A percentile compares a stretch with the other conserved stretches of the same genome.
phyloP scores from a whole-genome alignment of 2,113 vertebrate genomes.

The Sapajus apella region DNA sequence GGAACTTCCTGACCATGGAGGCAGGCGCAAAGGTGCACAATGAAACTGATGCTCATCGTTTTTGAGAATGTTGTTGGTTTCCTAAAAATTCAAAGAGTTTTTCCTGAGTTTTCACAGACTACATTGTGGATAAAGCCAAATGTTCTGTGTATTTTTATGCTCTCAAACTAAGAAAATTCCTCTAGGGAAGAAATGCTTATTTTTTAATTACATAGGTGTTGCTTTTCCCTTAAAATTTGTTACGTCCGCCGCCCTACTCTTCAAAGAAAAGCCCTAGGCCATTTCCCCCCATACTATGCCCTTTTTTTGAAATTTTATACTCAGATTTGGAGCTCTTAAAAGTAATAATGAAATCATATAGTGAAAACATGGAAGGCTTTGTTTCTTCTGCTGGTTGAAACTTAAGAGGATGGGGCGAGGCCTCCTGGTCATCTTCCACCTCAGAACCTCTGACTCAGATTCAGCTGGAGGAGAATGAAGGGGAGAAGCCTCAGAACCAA shows the following conservation, averaged over 20 bases:
- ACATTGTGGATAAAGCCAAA: not conserved
- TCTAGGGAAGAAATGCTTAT: not conserved
- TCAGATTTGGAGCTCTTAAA: not conserved
- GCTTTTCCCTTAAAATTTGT: not conserved
- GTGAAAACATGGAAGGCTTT: not conserved
- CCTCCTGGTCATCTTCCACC: not conserved
- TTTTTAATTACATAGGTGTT: not conserved
- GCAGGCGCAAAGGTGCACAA: not conserved
- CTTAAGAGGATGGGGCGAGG: not conserved
- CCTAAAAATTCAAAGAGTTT: not conserved
- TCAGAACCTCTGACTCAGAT: not conserved
- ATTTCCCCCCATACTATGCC: not conserved
- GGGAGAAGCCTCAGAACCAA: not conserved
- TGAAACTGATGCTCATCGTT: accelerated
- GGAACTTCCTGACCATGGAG: not conserved
- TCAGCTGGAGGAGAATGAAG: not conserved
- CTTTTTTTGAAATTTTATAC: not conserved
- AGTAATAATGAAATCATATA: not conserved
- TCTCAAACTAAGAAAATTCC: not conserved
- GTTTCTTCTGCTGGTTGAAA: not conserved
- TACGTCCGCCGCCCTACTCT: accelerated
- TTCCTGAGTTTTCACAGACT: not conserved
- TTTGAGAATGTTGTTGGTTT: not conserved
- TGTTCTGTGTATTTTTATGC: not conserved
- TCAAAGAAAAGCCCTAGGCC: not conserved